Base-by-base conservation (phyloP, 2,797 vertebrate genomes). In the Coregonus sp. region DNA sequence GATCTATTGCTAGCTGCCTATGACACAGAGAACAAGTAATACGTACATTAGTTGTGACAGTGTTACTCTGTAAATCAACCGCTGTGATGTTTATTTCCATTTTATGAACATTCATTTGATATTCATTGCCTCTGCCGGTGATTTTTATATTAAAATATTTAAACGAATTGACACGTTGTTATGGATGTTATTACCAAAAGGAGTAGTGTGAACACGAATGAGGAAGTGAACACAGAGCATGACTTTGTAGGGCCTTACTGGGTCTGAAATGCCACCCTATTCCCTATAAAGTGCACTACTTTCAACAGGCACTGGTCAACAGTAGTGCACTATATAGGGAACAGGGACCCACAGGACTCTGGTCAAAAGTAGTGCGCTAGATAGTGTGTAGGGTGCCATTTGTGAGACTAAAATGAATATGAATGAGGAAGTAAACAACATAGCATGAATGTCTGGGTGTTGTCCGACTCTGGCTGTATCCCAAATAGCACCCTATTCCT, bases 211-310 rank as follows among this genome's bases (percentile, higher is more conserved):
- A 82, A 91, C 92, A 88, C 91, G 85, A 89, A 93, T 90, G 84
- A 93, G 87, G 87, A 83, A 74, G 81, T 88, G 84, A 87, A 89
- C 87, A 93, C 88, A 90, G 87, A 89, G 91, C 80, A 75, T 75
- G 76, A 89, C 87, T 89, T 89, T 92, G 86, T 92, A 52, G 88
- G 70, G 79, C 2, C 31, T 33, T 33, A 33, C 31, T 33, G 31
- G 31, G 37, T 6, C 37, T 37, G 37, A 5, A 37, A 37, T 37
- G 37, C 0, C 5, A 37, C 37, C 5, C 37, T 7, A 37, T 37
- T 37, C 37, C 5, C 37, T 37, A 37, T 37, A 6, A 1, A 37
- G 37, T 37, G 37, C 5, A 37, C 37, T 6, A 37, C 37, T 25
- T 37, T 37, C 35, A 37, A 37, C 35, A 37, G 35, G 35, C 35